Evolutionary conservation across 2,113 vertebrate genomes (phyloP), one percentile per base, ranked within the genome.

Genomic region (Antennarius striatus): DNA sequence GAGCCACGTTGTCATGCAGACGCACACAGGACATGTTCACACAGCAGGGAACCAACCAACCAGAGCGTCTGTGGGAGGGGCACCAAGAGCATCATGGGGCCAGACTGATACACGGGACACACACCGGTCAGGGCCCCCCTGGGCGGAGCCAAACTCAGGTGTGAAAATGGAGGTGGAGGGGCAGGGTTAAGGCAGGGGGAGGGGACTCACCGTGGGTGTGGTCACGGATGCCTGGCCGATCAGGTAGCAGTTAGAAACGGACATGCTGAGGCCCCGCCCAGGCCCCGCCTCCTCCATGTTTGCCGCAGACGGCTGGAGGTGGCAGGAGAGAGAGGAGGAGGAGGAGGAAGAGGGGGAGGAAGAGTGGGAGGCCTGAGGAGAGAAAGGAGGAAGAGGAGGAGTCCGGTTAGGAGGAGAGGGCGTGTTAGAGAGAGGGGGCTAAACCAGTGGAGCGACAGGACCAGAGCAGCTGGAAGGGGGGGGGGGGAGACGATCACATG

Each of bases 241-340:
- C 91, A 98, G 96, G 95, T 96, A 98, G 95, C 96, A 96, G 93
- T 96, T 96, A 97, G 98, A 99, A 93, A 96, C 90, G 89, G 96
- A 99, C 86, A 97, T 94, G 95, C 94, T 96, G 95, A 98, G 93
- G 88, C 95, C 95, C 92, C 94, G 94, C 93, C 93, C 74, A 92
- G 95, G 92, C 93, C 91, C 92, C 88, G 81, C 83, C 94, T 97
- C 97, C 94, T 98, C 96, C 86, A 93, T 90, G 85, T 87, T 91
- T 94, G 95, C 94, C 80, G 94, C 92, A 92, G 94, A 91, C 90
- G 93, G 95, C 94, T 96, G 96, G 94, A 95, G 93, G 87, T 91
- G 91, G 88, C 89, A 92, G 73, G 91, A 93, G 73, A 91, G 88
- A 68, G 91, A 92, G 89, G 96, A 96, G 92, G 95, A 96, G 90